These are phyloP conservation scores for Epizoanthus scotinus DNA, from an alignment of 92 coral and sea anemone species.

Conservation along the genomic window DNA sequence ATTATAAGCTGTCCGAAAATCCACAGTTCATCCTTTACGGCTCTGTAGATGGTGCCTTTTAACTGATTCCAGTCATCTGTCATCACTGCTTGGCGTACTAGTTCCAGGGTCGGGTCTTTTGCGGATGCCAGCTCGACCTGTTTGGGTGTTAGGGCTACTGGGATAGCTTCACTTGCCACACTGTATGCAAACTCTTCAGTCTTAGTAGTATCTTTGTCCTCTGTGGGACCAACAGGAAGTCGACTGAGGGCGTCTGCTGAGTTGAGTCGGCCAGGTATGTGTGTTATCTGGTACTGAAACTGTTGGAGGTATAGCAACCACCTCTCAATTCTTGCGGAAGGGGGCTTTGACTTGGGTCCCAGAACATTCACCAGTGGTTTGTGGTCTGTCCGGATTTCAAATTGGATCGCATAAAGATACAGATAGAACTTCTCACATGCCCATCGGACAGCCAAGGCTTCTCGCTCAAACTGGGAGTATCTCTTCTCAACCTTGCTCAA, in stretches of 20 bases:
- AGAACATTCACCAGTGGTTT: constrained; percentile 47
- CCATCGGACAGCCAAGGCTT: constrained; percentile 22
- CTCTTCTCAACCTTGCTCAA: constrained; percentile 5
- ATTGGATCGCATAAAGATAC: not conserved
- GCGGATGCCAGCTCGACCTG: constrained; percentile 53
- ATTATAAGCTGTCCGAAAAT: constrained; percentile 37
- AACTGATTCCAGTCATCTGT: constrained; percentile 42
- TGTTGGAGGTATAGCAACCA: constrained; percentile 44
- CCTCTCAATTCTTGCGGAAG: constrained; percentile 47
- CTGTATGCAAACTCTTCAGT: constrained; percentile 48
- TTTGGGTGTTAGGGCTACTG: constrained; percentile 49
- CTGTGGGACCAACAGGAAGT: constrained; percentile 37
- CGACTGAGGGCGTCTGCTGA: constrained; percentile 55
- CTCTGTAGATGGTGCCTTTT: constrained; percentile 32
- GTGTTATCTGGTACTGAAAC: constrained; percentile 40
- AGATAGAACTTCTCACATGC: constrained; percentile 18
- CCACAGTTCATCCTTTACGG: constrained; percentile 46
- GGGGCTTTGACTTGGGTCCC: constrained; percentile 61
- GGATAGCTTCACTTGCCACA: constrained; percentile 39
- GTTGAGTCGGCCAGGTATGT: constrained; percentile 18
- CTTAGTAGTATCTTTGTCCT: constrained; percentile 12
- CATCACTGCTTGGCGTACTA: constrained; percentile 50
- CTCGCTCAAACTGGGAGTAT: constrained; percentile 18
- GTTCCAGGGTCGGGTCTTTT: constrained; percentile 45
- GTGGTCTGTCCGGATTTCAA: constrained; percentile 33